Base-by-base conservation (phyloP, 2,113 vertebrate species). In the Anas platyrhynchos region DNA sequence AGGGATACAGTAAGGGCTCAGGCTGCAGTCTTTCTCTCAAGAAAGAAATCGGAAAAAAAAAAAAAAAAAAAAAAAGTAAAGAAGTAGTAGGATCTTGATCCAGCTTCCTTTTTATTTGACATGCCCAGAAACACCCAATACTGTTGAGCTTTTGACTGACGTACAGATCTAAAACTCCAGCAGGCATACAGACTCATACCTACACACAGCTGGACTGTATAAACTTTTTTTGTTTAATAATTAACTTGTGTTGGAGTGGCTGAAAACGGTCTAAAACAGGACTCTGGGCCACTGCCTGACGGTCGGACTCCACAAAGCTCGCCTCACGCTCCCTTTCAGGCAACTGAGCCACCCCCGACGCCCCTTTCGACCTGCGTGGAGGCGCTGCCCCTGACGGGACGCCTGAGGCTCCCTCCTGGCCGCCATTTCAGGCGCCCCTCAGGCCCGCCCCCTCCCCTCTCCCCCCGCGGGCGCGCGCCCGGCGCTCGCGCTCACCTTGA, bases 341-440 rank as follows among this genome's bases (percentile, higher is more conserved):
- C 9, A 3, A 18, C 0, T 4, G 3, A 11, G 25, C n/a, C 13
- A 41, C 2, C 9, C 8, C 52, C 14, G 7, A 0, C 31, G 13
- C 1, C 27, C 4, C 43, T 15, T 13, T 32, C 31, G n/a, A 13
- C 3, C 26, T 0, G 14, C 41, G 9, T 22, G 9, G 4, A 3
- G 20, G 8, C 8, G 7, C 63, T 9, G 13, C 18, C 1, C 32
- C 88, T 4, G 13, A 34, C 16, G 13, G 10, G 9, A 7, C 0
- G 11, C 3, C 15, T 9, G 20, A 14, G 7, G 7, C 20, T 13
- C 63, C 14, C 18, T 32, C n/a, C 3, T 16, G 4, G 6, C 11
- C 25, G 22, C 46, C 46, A 48, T 48, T 48, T 22, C 46, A 11
- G 46, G 5, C 10, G 31, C 41, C 13, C 58, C 16, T 4, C 63